Conservation (phyloP, 2,888 invertebrate genomes). For the Pseudococcus jackbeardsleyi region DNA sequence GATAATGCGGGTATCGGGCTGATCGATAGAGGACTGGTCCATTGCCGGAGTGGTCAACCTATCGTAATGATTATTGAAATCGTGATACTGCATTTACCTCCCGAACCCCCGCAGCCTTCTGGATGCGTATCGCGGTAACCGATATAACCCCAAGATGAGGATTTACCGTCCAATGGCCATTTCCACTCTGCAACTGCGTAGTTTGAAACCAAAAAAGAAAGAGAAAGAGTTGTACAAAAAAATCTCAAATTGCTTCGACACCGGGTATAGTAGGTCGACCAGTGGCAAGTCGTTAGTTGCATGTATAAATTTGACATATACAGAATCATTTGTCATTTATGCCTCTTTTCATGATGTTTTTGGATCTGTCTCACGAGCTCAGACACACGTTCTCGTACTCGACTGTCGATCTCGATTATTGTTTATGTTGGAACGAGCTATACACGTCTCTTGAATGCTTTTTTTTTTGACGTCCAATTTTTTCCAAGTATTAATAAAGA, state of each 20-base stretch:
- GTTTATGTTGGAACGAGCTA: background rate
- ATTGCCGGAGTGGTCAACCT: background rate
- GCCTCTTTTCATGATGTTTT: background rate
- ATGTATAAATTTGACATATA: background rate
- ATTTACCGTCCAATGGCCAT: background rate
- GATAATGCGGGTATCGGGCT: background rate
- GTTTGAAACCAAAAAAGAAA: background rate
- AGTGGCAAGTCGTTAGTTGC: background rate
- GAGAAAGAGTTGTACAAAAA: background rate
- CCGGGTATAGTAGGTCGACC: background rate
- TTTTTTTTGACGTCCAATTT: background rate
- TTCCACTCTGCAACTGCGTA: background rate
- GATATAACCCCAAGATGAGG: background rate
- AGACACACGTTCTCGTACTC: background rate
- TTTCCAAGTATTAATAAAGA: conserved; percentile 17
- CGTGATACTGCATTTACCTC: background rate
- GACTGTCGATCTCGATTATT: background rate
- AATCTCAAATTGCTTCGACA: conserved; percentile 33
- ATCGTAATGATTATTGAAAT: background rate
- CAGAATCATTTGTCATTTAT: conserved; percentile 36
- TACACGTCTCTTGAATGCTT: background rate
- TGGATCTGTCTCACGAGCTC: background rate
- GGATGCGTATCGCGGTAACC: background rate
- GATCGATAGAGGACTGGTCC: background rate
- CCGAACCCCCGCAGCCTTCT: background rate